Evolutionary conservation across 2,113 vertebrate species (phyloP), one percentile per base, ranked within the genome.

Genomic region (Gopherus evgoodei): DNA sequence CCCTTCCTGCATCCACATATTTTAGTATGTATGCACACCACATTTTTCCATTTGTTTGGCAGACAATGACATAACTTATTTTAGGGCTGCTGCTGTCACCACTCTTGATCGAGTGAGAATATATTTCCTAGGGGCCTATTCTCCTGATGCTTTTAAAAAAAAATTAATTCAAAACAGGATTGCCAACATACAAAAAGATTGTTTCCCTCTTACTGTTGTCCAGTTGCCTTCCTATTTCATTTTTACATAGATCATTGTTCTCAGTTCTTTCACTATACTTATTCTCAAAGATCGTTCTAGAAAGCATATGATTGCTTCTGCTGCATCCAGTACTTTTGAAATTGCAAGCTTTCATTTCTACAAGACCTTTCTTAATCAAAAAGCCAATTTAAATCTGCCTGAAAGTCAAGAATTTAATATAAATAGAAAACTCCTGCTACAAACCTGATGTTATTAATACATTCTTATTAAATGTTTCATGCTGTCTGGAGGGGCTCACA

Each of bases 101-200:
- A 27, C 17, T 76, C n/a, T 90, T 38, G 8, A 62, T 89, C 14
- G 76, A 4, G 24, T 3, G 2, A 0, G 8, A 49, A 57, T 35
- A 82, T 13, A 2, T 65, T 88, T 84, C 59, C 84, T 91, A 56
- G 0, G 0, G 2, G 21, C 56, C 31, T 76, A 2, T 42, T 83
- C 47, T 54, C 38, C 16, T 54, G 38, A 17, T 42, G 53, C 10
- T 59, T 78, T 47, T 22, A 22, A 54, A 22, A 53, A 38, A 52
- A 54, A 54, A 54, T 8, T 53, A 81, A 57, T 81, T 50, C 44
- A 49, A 81, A 83, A 25, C 31, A 56, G 72, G 3, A 44, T 42
- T 57, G 42, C 42, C 4, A 72, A 79, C 3, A 4, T 27, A 59
- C 0, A 9, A 42, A 1, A 86, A 35, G 24, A 86, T 56, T 52